Base-by-base conservation (phyloP, 2,888 invertebrate species). In the Drosophila atripex region DNA sequence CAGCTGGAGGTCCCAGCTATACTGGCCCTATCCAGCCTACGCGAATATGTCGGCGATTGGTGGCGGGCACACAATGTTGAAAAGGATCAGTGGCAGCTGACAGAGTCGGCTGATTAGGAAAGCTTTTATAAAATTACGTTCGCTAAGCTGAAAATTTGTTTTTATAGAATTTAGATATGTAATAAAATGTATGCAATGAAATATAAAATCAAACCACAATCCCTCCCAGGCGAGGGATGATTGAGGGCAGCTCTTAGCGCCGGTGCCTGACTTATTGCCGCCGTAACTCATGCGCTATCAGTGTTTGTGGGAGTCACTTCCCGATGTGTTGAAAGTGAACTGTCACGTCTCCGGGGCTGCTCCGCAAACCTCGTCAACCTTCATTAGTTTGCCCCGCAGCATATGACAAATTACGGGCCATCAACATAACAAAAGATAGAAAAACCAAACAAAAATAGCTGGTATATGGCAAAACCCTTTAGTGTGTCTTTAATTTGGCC, bases 1-100 rank as follows among this genome's bases (percentile, higher is more conserved):
- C 50, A 83, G 11, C 56, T 83, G 14, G 86, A 86, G 7, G 51
- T 32, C 9, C 72, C 72, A 45, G 71, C 71, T 1, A 77, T 89
- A 3, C 64, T 88, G 39, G 89, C 89, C 1, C 56, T 90, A n/a
- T 82, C 83, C 57, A 90, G 89, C 45, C 59, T 90, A 53, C 79
- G 90, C 5, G 56, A 77, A 12, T 89, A 78, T 45, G 76, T 84
- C 8, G 75, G 72, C 23, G 71, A 73, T 12, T 90, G 90, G 90
- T 88, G 89, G 89, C 72, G 69, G 4, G 69, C 70, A 1, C 66
- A 73, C 18, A 41, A 46, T 5, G 6, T 14, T 6, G 3, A 14
- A 49, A 12, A 35, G 35, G 21, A 41, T 18, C 2, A 28, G 11
- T 21, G 21, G n/a, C 45, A 28, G 28, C 63, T 45, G 41, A 25